Conservation (phyloP, 2,888 invertebrate genomes). For the Caradrina clavipalpis region DNA sequence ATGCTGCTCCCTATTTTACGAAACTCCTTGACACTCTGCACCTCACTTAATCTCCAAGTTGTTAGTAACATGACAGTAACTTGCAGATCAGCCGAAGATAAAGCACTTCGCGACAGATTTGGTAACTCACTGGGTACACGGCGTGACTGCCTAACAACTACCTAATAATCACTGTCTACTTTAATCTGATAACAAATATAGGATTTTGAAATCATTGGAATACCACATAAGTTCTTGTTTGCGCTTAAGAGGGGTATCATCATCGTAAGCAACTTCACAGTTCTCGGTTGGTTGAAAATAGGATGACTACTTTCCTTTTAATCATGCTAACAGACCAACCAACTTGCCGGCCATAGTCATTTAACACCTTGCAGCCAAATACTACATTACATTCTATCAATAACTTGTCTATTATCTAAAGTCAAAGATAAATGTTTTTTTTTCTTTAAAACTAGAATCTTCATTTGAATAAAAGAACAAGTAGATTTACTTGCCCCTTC, state of each 20-base stretch:
- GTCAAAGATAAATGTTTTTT: too few relatives aligned
- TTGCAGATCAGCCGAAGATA: slow-evolving; percentile 23
- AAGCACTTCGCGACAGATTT: slow-evolving; percentile 7
- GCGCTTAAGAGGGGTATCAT: background rate
- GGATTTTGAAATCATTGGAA: slow-evolving; percentile 15
- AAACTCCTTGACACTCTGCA: background rate
- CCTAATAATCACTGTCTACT: slow-evolving; percentile 27
- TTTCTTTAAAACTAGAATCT: too few relatives aligned
- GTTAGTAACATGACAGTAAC: slow-evolving; percentile 19
- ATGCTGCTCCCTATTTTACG: background rate
- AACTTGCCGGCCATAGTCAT: too few relatives aligned
- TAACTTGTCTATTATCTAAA: background rate
- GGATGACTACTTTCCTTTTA: too few relatives aligned
- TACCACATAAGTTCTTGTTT: background rate
- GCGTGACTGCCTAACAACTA: slow-evolving; percentile 19
- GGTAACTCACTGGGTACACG: background rate
- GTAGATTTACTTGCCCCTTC: too few relatives aligned
- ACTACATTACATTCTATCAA: background rate
- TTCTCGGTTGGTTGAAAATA: too few relatives aligned
- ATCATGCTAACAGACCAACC: too few relatives aligned
- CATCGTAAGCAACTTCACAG: background rate
- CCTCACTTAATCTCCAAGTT: background rate
- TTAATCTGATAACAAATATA: slow-evolving; percentile 29
- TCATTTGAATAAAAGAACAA: too few relatives aligned
- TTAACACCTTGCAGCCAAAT: background rate